Evolutionary conservation across 2,888 invertebrate genomes (phyloP).

Genomic region (Morpho achilles): DNA sequence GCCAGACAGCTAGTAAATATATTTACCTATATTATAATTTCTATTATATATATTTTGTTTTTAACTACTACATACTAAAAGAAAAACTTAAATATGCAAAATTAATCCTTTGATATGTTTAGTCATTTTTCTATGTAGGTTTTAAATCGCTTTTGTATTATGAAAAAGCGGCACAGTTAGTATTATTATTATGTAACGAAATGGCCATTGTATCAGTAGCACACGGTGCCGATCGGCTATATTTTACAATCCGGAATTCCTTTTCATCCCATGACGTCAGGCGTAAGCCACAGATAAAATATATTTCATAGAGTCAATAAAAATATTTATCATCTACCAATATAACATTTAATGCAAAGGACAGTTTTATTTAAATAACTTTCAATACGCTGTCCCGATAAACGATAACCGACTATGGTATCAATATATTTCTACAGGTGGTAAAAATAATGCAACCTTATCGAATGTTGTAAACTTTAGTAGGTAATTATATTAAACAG

Average conservation of each 20-base stretch:
- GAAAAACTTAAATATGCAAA: too few species aligned
- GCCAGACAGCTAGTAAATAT: too few species aligned
- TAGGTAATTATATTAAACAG: slow-evolving; percentile 50
- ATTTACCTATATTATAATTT: too few species aligned
- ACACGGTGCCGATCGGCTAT: slow-evolving; percentile 26
- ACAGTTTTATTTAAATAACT: too few species aligned
- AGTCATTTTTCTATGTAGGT: too few species aligned
- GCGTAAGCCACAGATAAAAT: slow-evolving; percentile 30
- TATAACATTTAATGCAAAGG: neutral
- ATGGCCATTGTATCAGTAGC: slow-evolving; percentile 18
- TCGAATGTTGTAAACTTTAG: slow-evolving; percentile 43
- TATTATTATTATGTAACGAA: neutral
- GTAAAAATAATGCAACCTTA: slow-evolving; percentile 49
- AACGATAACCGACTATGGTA: too few species aligned
- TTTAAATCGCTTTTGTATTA: too few species aligned
- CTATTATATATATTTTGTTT: too few species aligned
- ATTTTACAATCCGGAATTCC: slow-evolving; percentile 32
- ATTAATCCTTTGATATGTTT: too few species aligned
- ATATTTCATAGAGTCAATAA: slow-evolving; percentile 19
- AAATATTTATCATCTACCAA: slow-evolving; percentile 14
- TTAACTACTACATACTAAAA: too few species aligned
- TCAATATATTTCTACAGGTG: neutral
- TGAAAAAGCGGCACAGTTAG: too few species aligned
- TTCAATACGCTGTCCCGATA: too few species aligned
- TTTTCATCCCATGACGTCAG: slow-evolving; percentile 29